Conservation (phyloP, 2,888 invertebrate genomes). For the Plebejus argus region DNA sequence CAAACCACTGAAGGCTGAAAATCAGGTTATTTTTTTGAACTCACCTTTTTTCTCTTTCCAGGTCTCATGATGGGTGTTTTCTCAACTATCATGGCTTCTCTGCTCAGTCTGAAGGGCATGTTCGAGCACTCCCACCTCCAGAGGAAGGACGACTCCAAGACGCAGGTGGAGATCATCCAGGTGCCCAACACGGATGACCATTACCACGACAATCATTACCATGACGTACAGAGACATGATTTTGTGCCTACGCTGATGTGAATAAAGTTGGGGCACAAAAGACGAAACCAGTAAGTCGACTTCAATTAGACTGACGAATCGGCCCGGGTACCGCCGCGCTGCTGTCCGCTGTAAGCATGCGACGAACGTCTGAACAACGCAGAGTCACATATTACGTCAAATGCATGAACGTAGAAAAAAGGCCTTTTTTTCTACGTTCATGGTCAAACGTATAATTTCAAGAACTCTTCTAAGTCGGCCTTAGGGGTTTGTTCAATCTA, state of each 20-base stretch:
- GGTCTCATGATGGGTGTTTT: conserved; percentile 72
- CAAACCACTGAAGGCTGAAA: too few relatives aligned
- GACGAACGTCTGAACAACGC: too few relatives aligned
- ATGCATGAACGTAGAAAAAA: too few relatives aligned
- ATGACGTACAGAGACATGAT: conserved; percentile 50
- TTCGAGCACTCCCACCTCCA: conserved; percentile 62
- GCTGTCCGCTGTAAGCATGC: too few relatives aligned
- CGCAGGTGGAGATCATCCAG: conserved; percentile 67
- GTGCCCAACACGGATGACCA: conserved; percentile 64
- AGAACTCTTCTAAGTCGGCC: too few relatives aligned
- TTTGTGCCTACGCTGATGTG: conserved; percentile 28
- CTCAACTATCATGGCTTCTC: conserved; percentile 80
- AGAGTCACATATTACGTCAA: too few relatives aligned
- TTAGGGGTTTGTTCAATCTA: too few relatives aligned
- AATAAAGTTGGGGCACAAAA: neutral
- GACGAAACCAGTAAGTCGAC: too few relatives aligned
- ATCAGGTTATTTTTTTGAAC: neutral
- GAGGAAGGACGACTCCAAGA: conserved; percentile 65
- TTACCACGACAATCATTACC: conserved; percentile 65
- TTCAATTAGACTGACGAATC: too few relatives aligned
- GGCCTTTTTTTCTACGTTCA: too few relatives aligned
- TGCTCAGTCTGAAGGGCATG: conserved; percentile 81
- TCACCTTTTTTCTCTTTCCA: conserved; percentile 41
- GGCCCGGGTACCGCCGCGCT: too few relatives aligned
- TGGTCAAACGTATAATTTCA: too few relatives aligned